Percentiles rank a stretch among this genome's conserved stretches.
These are phyloP conservation scores for Pocota personata DNA, from an alignment of 2,888 invertebrate genomes.

Conservation along the genomic window DNA sequence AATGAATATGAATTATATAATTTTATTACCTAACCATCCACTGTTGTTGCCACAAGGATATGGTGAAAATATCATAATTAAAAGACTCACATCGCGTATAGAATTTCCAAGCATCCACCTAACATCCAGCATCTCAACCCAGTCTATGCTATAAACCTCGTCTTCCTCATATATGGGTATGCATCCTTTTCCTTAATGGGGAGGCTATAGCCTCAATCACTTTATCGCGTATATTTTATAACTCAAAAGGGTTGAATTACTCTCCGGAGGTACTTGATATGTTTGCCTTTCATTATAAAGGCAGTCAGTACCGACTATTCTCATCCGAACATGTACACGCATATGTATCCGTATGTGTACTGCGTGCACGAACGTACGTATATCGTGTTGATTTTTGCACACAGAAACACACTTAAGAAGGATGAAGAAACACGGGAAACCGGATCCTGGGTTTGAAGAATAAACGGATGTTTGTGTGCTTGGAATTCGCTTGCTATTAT, in stretches of 20 bases:
- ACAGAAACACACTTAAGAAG: constrained; percentile 21
- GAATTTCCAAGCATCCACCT: constrained; percentile 25
- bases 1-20: constrained; percentile 15
- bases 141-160: neutral
- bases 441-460: constrained; percentile 38
- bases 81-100: constrained; percentile 39
- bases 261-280: constrained; percentile 65
- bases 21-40: constrained; percentile 3
- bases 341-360: too few species aligned
- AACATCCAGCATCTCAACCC: neutral
- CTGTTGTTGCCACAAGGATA: neutral
- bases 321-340: neutral
- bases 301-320: constrained; percentile 46
- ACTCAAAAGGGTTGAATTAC: constrained; percentile 70
- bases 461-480: constrained; percentile 55
- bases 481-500: constrained; percentile 46
- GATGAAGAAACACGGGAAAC: constrained; percentile 19
- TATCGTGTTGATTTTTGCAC: constrained; percentile 43
- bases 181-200: constrained; percentile 3
- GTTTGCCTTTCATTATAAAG: constrained; percentile 69
- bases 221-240: constrained; percentile 62
- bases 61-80: constrained; percentile 48
- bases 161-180: neutral
- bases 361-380: neutral
- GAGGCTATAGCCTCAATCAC: constrained; percentile 54